These are phyloP conservation scores for Pharmacophagus antenor DNA, from an alignment of 2,888 invertebrate species.

Conservation along the genomic window DNA sequence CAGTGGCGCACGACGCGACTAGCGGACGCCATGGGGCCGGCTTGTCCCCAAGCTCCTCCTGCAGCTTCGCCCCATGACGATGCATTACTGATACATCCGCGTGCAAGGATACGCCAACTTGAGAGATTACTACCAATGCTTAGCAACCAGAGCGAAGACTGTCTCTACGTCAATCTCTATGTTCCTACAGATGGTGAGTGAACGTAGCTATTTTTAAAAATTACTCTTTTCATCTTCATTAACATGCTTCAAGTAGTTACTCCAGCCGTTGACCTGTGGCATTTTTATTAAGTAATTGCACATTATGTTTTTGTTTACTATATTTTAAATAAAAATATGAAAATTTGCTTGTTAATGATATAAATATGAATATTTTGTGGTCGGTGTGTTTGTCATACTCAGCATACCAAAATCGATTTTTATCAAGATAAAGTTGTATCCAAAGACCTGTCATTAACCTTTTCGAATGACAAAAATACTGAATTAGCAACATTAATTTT, in stretches of 20 bases:
- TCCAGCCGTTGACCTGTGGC: not conserved
- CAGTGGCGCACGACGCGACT: constrained; percentile 90
- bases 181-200: constrained; percentile 85
- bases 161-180: constrained; percentile 97
- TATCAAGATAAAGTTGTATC: no score
- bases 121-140: constrained; percentile 91
- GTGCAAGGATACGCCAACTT: constrained; percentile 91
- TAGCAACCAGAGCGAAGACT: constrained; percentile 97
- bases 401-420: no score
- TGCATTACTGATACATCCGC: constrained; percentile 87
- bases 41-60: constrained; percentile 91
- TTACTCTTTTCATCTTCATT: not conserved
- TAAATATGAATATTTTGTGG: no score
- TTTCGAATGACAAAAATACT: no score
- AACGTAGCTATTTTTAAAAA: not conserved
- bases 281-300: not conserved
- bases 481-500: no score
- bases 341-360: no score
- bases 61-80: constrained; percentile 75
- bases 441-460: no score
- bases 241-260: not conserved
- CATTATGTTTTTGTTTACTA: not conserved
- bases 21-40: constrained; percentile 91
- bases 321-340: no score
- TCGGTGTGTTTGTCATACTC: no score